Conservation (phyloP, 2,797 vertebrate species). For the Propithecus perrieri region DNA sequence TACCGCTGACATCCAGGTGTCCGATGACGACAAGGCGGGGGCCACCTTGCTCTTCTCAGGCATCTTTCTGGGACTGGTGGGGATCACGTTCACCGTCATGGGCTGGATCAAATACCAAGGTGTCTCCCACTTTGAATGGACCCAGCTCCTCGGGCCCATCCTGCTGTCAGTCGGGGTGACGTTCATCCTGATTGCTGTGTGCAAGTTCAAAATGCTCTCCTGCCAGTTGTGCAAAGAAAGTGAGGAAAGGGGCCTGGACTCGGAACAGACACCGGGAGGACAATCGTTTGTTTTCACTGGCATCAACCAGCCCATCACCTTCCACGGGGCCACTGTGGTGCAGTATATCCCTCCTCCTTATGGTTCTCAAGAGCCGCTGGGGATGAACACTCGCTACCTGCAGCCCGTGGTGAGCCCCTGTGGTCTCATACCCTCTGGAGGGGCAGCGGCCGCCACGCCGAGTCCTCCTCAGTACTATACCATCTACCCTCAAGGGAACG, state of each 20-base stretch:
- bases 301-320: slow-evolving; percentile 88
- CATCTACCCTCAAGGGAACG: slow-evolving; percentile 83
- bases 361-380: slow-evolving; percentile 74
- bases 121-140: slow-evolving; percentile 86
- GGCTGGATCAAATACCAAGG: slow-evolving; percentile 87
- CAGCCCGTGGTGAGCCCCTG: slow-evolving; percentile 73
- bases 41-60: slow-evolving; percentile 89
- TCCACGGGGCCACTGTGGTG: slow-evolving; percentile 85
- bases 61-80: slow-evolving; percentile 88
- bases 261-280: slow-evolving; percentile 76
- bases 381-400: slow-evolving; percentile 54
- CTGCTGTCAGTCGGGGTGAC: slow-evolving; percentile 89
- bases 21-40: slow-evolving; percentile 88
- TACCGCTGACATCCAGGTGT: slow-evolving; percentile 81
- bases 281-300: slow-evolving; percentile 88
- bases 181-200: slow-evolving; percentile 89
- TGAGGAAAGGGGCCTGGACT: slow-evolving; percentile 81
- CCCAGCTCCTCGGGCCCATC: slow-evolving; percentile 90
- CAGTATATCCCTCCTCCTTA: slow-evolving; percentile 87
- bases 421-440: slow-evolving; percentile 23
- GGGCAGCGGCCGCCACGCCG: background rate
- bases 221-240: slow-evolving; percentile 84
- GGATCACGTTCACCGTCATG: slow-evolving; percentile 88
- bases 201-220: slow-evolving; percentile 87
- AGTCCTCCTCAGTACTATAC: slow-evolving; percentile 84